Evolutionary conservation across 2,888 invertebrate genomes (phyloP), one percentile per base, ranked within the genome.

Genomic region (Formica aserva): DNA sequence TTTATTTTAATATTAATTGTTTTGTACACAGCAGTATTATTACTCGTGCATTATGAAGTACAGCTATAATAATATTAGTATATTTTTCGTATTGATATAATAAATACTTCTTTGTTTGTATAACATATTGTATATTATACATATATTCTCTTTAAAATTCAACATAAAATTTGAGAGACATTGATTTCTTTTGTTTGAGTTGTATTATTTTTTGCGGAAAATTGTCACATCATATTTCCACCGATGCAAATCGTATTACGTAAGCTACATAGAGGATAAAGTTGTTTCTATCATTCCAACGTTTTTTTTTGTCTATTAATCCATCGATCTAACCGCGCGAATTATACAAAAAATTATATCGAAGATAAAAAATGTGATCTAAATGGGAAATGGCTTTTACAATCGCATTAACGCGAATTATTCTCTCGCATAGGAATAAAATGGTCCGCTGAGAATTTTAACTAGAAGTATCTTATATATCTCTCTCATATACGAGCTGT

Each of bases 331-430:
- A n/a, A 26, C 26, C 6, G 18, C 6, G 29, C 18, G n/a, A 41
- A 74, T 74, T 60, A 29, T 41, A 41, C 4, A 29, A 74, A 72
- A 60, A 74, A 38, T 38, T 18, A 38, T 6, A 57, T 71, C n/a
- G 18, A 22, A 55, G 9, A 55, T 26, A 74, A 74, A 74, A 74
- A 74, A 60, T 18, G 38, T 18, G 74, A 74, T 60, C 60, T n/a
- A 74, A n/a, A 74, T 60, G 38, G 38, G 38, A 72, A 72, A 1
- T 57, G 26, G 18, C 18, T 26, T 60, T 26, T 72, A 72, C 26
- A 72, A 72, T 29, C 13, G 13, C 38, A 55, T 22, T 55, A 55
- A 55, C 22, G 41, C 38, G n/a, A 74, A 22, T 55, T 22, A 55
- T 55, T 18, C 26, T 60, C 18, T 60, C 1, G 15, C n/a, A 8